Conservation (phyloP, 1,140 invertebrate species). For the Ceratosolen solmsi region DNA sequence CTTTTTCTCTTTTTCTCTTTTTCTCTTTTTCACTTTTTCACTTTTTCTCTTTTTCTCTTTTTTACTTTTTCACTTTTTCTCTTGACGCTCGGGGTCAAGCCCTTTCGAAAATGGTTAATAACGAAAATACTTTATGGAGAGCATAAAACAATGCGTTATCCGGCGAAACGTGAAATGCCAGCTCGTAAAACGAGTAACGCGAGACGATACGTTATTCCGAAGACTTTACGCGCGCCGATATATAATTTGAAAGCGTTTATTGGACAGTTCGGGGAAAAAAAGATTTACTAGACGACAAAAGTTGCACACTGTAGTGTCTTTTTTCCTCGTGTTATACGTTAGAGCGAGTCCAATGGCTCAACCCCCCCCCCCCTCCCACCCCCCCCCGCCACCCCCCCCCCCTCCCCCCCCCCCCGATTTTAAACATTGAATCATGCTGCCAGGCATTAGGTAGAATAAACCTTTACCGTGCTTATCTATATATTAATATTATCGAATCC, state of each 20-base stretch:
- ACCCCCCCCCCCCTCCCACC: not conserved
- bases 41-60: no score
- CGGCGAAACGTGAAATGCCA: slow-evolving; percentile 1
- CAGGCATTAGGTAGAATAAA: no score
- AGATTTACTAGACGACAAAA: slow-evolving; percentile 43
- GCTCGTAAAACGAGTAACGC: slow-evolving; percentile 32
- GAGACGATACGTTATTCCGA: slow-evolving; percentile 33
- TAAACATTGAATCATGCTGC: not conserved
- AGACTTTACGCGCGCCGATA: slow-evolving; percentile 36
- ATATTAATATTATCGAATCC: not conserved
- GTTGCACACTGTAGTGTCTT: not conserved
- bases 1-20: no score
- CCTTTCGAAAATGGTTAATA: slow-evolving; percentile 37
- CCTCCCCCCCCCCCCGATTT: no score
- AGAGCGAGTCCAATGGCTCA: no score
- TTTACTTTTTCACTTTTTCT: no score
- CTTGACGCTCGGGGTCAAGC: slow-evolving; percentile 6
- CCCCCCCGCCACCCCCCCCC: not conserved
- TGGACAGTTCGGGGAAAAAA: slow-evolving; percentile 26
- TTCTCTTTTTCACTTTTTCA: no score
- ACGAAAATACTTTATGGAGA: slow-evolving; percentile 45
- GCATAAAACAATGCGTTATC: slow-evolving; percentile 35
- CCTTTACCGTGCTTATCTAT: not conserved
- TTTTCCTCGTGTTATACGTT: not conserved
- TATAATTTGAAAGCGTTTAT: slow-evolving; percentile 45